Percentiles rank a stretch among this genome's conserved stretches.
These are phyloP conservation scores for Idaea straminata DNA, from an alignment of 2,888 invertebrate genomes.

Conservation along the genomic window DNA sequence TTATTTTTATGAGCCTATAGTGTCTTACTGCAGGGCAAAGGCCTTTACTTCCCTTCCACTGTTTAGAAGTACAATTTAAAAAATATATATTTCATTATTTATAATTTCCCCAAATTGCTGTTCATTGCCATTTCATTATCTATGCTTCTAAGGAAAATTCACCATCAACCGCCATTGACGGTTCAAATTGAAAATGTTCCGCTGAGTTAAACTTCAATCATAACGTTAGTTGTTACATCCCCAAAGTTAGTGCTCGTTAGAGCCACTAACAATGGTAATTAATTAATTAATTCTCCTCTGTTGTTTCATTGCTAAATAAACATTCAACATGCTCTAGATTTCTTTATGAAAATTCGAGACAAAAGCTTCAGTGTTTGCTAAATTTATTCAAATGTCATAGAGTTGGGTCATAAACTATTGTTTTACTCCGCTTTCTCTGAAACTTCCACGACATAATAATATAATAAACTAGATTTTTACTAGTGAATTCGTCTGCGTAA, in stretches of 20 bases:
- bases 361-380: neutral
- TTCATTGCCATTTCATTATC: neutral
- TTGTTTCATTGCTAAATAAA: conserved; percentile 6
- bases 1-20: too few relatives aligned
- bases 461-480: neutral
- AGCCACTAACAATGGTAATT: conserved; percentile 21
- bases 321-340: neutral
- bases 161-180: conserved; percentile 10
- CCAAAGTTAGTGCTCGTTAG: conserved; percentile 28
- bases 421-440: neutral
- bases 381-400: neutral
- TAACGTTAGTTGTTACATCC: conserved; percentile 28
- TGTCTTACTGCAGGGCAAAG: too few relatives aligned
- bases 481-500: too few relatives aligned
- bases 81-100: too few relatives aligned
- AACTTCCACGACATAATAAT: neutral
- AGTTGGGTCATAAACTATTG: neutral
- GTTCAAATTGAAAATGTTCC: conserved; percentile 26
- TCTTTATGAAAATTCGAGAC: conserved; percentile 4
- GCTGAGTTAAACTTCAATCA: conserved; percentile 21
- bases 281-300: conserved; percentile 25
- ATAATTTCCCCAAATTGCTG: neutral
- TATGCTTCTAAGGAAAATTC: neutral
- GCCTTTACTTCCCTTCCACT: neutral
- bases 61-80: too few relatives aligned